Base-by-base conservation (phyloP, 92 coral and sea anemone species). In the Porites lobata region DNA sequence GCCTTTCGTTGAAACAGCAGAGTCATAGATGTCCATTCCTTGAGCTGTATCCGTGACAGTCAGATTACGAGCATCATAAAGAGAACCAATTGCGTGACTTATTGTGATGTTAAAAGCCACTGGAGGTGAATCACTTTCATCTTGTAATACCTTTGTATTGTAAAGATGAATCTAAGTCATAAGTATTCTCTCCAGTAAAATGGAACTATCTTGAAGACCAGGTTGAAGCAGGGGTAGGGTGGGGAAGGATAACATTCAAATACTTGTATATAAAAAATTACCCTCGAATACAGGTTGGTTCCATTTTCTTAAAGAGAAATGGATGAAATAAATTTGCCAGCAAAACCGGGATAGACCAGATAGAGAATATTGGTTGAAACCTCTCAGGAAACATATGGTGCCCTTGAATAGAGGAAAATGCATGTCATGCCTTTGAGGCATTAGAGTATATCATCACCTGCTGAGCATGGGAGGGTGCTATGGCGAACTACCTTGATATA, bases 61-160 rank as follows among this genome's bases (percentile, higher is more conserved):
- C 80, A 98, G 75, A 81, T 98, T 92, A 81, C 91, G 89, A 1
- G 99, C 99, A 22, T 95, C 98, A 67, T 91, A 92, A 53, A 77
- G 76, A 24, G 99, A 98, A 75, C 80, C 87, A 14, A 79, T 86
- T 7, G 79, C 87, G 79, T 95, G 98, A 78, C 93, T 74, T 67
- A 98, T 91, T 50, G 98, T 98, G 50, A 98, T 94, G 89, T 92
- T 94, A 78, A 96, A 98, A 65, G 79, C 69, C 12, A 96, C 77
- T 11, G 85, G 78, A n/a, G 99, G 98, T 0, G 99, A 92, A 92
- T 95, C 98, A 71, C 90, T 80, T 56, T 85, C 85, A 6, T 70
- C 62, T 51, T 90, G 83, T 19, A 84, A 13, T 7, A 89, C 83
- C 99, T 98, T 77, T 24, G 72, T 72, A 58, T 59, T 19, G 78